Conservation (phyloP, 2,888 invertebrate species). For the Steinernema hermaphroditum region DNA sequence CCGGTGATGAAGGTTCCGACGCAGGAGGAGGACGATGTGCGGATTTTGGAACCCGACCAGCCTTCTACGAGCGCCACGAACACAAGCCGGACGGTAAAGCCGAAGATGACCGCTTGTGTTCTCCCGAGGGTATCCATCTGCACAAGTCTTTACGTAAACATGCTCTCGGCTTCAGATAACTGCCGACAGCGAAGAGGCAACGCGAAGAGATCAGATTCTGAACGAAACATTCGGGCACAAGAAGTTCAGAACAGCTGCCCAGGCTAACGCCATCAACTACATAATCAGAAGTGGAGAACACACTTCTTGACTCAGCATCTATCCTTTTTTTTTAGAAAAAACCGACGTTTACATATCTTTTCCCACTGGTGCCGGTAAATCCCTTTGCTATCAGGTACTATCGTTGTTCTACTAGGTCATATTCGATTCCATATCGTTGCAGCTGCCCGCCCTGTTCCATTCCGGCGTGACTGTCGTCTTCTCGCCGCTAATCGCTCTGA, state of each 20-base stretch:
- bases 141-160: neutral
- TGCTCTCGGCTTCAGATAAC: neutral
- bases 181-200: slow-evolving; percentile 1
- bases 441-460: slow-evolving; percentile 85
- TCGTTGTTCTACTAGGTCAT: slow-evolving; percentile 7
- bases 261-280: slow-evolving; percentile 52
- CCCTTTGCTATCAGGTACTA: slow-evolving; percentile 91
- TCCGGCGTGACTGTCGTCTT: slow-evolving; percentile 85
- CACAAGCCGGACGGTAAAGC: neutral
- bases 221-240: slow-evolving; percentile 51
- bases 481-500: slow-evolving; percentile 91
- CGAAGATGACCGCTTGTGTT: neutral
- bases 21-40: neutral
- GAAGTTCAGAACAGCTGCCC: slow-evolving; percentile 52
- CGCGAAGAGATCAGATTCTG: slow-evolving; percentile 40
- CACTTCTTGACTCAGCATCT: neutral
- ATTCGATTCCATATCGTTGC: slow-evolving; percentile 67
- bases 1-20: neutral
- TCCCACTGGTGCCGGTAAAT: slow-evolving; percentile 96
- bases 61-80: neutral
- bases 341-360: slow-evolving; percentile 92
- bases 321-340: slow-evolving; percentile 68
- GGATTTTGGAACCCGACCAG: neutral
- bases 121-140: neutral
- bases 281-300: slow-evolving; percentile 46